Conservation (phyloP, 2,888 invertebrate genomes). For the Aphodius sticticus region DNA sequence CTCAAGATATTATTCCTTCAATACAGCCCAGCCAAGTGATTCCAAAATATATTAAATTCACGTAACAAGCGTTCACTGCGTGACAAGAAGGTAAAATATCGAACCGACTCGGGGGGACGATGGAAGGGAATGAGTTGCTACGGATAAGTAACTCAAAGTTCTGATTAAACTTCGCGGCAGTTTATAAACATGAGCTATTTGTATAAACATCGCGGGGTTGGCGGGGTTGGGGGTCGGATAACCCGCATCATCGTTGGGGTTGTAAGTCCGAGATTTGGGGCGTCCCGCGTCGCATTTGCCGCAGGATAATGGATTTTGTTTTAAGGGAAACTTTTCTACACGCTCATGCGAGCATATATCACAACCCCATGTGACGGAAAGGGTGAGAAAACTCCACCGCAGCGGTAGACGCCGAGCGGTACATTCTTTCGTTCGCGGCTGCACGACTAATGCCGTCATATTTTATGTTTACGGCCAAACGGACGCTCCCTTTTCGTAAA, state of each 20-base stretch:
- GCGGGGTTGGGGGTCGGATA: background rate
- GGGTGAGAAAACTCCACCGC: background rate
- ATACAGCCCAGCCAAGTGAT: background rate
- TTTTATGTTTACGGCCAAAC: background rate
- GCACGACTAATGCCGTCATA: background rate
- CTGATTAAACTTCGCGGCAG: background rate
- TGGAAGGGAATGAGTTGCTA: background rate
- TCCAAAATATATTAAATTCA: background rate
- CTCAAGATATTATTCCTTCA: background rate
- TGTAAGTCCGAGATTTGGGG: background rate
- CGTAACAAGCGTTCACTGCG: background rate
- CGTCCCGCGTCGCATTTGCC: background rate
- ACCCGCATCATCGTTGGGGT: background rate
- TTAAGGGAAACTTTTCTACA: constrained; percentile 4
- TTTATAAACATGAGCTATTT: constrained; percentile 4
- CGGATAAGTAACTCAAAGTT: background rate
- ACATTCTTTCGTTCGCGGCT: background rate
- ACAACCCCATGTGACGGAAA: background rate
- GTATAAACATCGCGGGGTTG: background rate
- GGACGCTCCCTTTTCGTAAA: background rate
- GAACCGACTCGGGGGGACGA: background rate
- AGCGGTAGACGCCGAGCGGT: background rate
- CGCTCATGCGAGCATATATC: background rate
- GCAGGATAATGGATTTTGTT: background rate
- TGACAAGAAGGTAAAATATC: background rate